phyloP scores from a whole-genome alignment of 2,888 invertebrate genomes.

The Cheilosia pagana region DNA sequence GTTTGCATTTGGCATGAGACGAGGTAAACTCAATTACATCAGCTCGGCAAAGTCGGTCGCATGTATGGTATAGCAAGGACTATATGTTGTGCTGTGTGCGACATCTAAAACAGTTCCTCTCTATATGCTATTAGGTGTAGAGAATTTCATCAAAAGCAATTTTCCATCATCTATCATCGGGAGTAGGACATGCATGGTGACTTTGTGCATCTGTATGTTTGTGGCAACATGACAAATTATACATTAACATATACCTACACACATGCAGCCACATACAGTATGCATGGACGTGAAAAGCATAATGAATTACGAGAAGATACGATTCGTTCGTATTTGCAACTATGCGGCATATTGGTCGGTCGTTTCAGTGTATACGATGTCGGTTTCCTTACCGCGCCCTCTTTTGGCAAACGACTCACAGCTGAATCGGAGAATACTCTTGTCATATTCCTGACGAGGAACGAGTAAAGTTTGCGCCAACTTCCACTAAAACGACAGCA shows the following conservation, averaged over 20 bases:
- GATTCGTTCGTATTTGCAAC: background rate
- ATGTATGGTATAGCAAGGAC: background rate
- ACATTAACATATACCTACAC: slow-evolving; percentile 32
- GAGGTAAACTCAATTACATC: slow-evolving; percentile 72
- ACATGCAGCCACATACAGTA: background rate
- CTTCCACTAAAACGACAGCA: slow-evolving; percentile 14
- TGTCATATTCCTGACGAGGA: slow-evolving; percentile 25
- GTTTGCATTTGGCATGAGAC: slow-evolving; percentile 46
- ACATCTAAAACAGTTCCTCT: slow-evolving; percentile 40
- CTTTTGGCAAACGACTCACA: slow-evolving; percentile 30
- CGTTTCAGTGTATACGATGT: slow-evolving; percentile 12
- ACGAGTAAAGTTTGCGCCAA: slow-evolving; percentile 18
- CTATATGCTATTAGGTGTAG: slow-evolving; percentile 20
- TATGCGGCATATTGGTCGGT: background rate
- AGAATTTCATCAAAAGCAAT: slow-evolving; percentile 70
- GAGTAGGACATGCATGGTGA: slow-evolving; percentile 25
- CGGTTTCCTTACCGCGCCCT: slow-evolving; percentile 4
- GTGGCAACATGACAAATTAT: slow-evolving; percentile 68
- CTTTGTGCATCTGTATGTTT: slow-evolving; percentile 19
- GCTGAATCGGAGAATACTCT: background rate
- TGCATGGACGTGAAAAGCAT: slow-evolving; percentile 29
- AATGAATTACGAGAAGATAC: slow-evolving; percentile 38
- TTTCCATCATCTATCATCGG: slow-evolving; percentile 68
- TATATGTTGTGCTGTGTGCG: slow-evolving; percentile 23
- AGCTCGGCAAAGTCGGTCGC: slow-evolving; percentile 9